Evolutionary conservation across 2,888 invertebrate species (phyloP).

Genomic region (Drosophila birchii): DNA sequence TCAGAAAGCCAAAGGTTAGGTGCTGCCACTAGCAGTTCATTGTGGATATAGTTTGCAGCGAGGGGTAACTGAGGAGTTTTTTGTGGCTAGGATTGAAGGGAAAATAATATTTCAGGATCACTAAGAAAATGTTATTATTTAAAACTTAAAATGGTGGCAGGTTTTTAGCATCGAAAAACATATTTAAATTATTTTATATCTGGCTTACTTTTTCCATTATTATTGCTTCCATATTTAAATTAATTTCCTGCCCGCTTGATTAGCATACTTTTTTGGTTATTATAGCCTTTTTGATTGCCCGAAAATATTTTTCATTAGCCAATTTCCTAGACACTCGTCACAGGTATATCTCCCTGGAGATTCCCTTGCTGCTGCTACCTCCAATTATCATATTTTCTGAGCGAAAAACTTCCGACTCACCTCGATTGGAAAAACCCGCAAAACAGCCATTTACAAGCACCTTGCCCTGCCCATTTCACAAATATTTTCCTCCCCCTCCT

Average conservation of each 20-base stretch:
- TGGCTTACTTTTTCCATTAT: no score
- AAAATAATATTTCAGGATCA: neutral
- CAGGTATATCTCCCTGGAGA: neutral
- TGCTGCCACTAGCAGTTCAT: constrained; percentile 30
- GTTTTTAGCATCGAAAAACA: no score
- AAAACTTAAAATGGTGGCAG: neutral
- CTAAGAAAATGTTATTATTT: neutral
- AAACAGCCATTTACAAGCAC: constrained; percentile 46
- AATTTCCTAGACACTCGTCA: constrained; percentile 6
- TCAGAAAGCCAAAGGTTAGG: constrained; percentile 44
- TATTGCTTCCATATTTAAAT: neutral
- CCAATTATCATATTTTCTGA: constrained; percentile 30
- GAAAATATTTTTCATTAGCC: constrained; percentile 6
- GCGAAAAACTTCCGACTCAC: constrained; percentile 30
- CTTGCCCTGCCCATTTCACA: constrained; percentile 1
- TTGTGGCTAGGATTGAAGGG: neutral
- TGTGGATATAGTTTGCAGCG: constrained; percentile 33
- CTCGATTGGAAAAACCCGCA: constrained; percentile 35
- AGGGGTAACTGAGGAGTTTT: constrained; percentile 12
- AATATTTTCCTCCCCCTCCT: neutral
- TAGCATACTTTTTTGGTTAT: neutral
- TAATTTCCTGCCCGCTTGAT: neutral
- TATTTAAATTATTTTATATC: neutral
- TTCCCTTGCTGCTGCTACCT: neutral
- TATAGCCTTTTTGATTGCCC: constrained; percentile 3